Base-by-base conservation (phyloP, 2,113 vertebrate genomes). In the Erpornis zantholeuca region DNA sequence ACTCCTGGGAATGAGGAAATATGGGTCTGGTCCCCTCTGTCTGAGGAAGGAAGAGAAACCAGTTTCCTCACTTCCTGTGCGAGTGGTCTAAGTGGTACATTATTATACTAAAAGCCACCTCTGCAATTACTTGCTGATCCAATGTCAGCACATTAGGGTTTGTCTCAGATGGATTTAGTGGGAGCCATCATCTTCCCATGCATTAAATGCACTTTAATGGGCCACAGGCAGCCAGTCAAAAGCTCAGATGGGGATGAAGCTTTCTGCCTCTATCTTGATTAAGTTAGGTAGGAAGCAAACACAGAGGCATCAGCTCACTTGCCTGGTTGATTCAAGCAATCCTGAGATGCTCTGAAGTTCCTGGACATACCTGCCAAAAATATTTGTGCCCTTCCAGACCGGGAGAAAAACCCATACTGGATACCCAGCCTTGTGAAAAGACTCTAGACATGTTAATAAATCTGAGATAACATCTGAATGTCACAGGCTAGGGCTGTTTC, bases 91-190 rank as follows among this genome's bases (percentile, higher is more conserved):
- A 97, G 82, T 92, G 76, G 38, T 77, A 29, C 57, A 35, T 92
- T 94, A 94, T 77, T 73, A 15, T 49, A 54, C 47, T 96, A 92
- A 90, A 96, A 93, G 59, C 45, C 31, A 76, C 76, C 42, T 63
- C 63, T 69, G 59, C 52, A 72, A 63, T 95, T 83, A 88, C 66
- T 82, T 65, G 52, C 60, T 84, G 38, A n/a, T 56, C 49, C 28
- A 45, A 11, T 77, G 50, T 45, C 82, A 3, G 1, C 42, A 70
- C 71, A 83, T 92, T 88, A 94, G 38, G 25, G 13, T 7, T 90
- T 83, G 59, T 73, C 79, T 88, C 79, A 47, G 66, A 44, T 90
- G 82, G 73, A 53, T 94, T 87, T 92, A 84, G 21, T 53, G 53
- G 40, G 60, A 68, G 47, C 22, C 29, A 82, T 64, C 57, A 92